These are phyloP conservation scores for Drosophila subpulchrella DNA, from an alignment of 1,140 invertebrate species.

Conservation along the genomic window DNA sequence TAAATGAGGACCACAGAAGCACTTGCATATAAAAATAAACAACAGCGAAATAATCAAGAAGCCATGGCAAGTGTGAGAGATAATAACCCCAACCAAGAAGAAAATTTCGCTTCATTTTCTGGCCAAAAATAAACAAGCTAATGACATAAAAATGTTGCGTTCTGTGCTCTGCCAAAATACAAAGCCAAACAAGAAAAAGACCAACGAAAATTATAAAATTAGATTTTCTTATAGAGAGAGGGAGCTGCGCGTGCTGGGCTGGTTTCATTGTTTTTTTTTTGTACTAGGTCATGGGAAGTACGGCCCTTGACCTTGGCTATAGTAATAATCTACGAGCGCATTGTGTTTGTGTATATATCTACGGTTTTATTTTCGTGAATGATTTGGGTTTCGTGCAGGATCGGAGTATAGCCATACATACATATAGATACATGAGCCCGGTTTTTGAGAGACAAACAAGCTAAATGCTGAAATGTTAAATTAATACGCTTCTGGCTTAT, in stretches of 20 bases:
- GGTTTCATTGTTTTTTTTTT: slow-evolving; percentile 32
- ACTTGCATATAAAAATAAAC: slow-evolving; percentile 37
- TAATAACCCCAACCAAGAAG: slow-evolving; percentile 51
- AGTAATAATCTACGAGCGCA: slow-evolving; percentile 1
- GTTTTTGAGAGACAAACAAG: slow-evolving; percentile 31
- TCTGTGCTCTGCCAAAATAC: slow-evolving; percentile 32
- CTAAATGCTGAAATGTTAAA: slow-evolving; percentile 56
- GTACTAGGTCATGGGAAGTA: slow-evolving; percentile 55
- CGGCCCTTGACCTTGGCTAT: slow-evolving; percentile 74
- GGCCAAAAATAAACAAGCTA: slow-evolving; percentile 70
- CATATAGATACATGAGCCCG: slow-evolving; percentile 74
- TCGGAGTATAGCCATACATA: slow-evolving; percentile 50
- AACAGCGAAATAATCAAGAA: slow-evolving; percentile 45
- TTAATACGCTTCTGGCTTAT: neutral
- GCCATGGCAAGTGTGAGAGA: slow-evolving; percentile 42
- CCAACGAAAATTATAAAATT: slow-evolving; percentile 53
- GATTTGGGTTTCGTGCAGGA: slow-evolving; percentile 40
- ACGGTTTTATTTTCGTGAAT: slow-evolving; percentile 16
- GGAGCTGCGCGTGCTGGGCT: slow-evolving; percentile 44
- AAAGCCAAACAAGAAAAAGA: slow-evolving; percentile 26
- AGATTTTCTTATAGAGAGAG: slow-evolving; percentile 26
- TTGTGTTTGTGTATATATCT: slow-evolving; percentile 12
- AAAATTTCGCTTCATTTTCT: slow-evolving; percentile 52
- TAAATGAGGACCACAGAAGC: slow-evolving; percentile 22
- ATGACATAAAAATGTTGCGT: slow-evolving; percentile 50